A percentile compares a stretch with the other conserved stretches of the same genome.
Evolutionary conservation across 2,888 invertebrate genomes (phyloP).

Genomic region (Chrysodeixis includens): DNA sequence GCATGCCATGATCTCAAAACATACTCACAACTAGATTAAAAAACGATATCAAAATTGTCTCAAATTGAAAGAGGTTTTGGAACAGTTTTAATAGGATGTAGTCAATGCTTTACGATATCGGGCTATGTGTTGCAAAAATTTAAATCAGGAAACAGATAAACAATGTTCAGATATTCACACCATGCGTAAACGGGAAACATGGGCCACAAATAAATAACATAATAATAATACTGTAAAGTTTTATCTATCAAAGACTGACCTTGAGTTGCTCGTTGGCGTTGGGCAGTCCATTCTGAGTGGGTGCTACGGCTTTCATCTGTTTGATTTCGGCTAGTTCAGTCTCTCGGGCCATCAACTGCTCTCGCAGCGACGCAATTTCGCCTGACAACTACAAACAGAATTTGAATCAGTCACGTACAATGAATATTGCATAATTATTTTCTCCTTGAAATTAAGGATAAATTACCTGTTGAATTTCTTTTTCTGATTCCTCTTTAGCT

Average conservation of each 20-base stretch:
- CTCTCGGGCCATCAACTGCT: slow-evolving; percentile 72
- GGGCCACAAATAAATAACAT: background rate
- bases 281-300: slow-evolving; percentile 83
- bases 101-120: no score
- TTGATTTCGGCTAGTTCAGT: slow-evolving; percentile 78
- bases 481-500: slow-evolving; percentile 86
- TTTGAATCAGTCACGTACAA: background rate
- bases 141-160: background rate
- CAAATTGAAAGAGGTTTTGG: no score
- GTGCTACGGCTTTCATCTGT: slow-evolving; percentile 72
- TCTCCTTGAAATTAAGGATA: no score
- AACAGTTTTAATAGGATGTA: no score
- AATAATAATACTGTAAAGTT: no score
- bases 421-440: background rate
- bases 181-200: background rate
- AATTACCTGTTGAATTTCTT: slow-evolving; percentile 80
- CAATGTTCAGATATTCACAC: background rate
- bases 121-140: no score
- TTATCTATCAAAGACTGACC: slow-evolving; percentile 55
- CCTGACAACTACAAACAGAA: slow-evolving; percentile 64
- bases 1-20: background rate
- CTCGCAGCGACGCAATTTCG: slow-evolving; percentile 71
- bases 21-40: no score
- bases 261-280: slow-evolving; percentile 72
- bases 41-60: no score